These are phyloP conservation scores for Ophiothrix spiculata DNA, from an alignment of 35 echinoderm and acorn worm species.

Conservation along the genomic window DNA sequence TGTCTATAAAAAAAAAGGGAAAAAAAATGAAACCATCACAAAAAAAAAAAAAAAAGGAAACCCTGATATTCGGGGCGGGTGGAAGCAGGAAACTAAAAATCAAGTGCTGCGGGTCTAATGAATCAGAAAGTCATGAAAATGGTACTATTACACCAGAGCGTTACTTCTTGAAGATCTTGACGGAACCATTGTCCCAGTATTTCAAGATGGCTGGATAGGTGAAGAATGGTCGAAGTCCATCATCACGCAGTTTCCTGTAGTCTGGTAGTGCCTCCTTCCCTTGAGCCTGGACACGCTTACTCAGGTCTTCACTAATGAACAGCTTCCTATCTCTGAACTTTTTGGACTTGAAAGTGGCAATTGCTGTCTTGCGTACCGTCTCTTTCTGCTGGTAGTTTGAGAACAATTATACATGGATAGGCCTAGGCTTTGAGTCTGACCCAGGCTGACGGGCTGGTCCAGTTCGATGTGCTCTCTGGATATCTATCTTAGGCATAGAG, in stretches of 20 bases:
- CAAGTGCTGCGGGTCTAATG: too few species aligned
- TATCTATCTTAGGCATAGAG: neutral
- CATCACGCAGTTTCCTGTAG: neutral
- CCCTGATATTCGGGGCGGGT: too few species aligned
- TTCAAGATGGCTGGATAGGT: neutral
- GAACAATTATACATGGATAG: neutral
- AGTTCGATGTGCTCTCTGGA: neutral
- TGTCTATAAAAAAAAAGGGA: too few species aligned
- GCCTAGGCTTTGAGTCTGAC: neutral
- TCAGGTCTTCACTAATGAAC: neutral
- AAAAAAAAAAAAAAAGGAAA: too few species aligned
- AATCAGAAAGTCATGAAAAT: too few species aligned
- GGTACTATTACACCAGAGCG: too few species aligned
- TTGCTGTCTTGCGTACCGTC: neutral
- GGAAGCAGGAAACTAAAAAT: too few species aligned
- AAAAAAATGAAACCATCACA: too few species aligned
- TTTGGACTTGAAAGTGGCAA: neutral
- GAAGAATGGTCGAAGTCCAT: neutral
- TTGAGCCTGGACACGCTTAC: neutral
- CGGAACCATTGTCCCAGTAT: neutral
- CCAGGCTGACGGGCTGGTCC: neutral
- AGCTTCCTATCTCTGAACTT: neutral
- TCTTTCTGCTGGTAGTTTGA: neutral
- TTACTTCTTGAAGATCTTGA: neutral
- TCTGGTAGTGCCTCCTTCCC: neutral